phyloP scores from a whole-genome alignment of 2,113 vertebrate species.

The Coturnix japonica region DNA sequence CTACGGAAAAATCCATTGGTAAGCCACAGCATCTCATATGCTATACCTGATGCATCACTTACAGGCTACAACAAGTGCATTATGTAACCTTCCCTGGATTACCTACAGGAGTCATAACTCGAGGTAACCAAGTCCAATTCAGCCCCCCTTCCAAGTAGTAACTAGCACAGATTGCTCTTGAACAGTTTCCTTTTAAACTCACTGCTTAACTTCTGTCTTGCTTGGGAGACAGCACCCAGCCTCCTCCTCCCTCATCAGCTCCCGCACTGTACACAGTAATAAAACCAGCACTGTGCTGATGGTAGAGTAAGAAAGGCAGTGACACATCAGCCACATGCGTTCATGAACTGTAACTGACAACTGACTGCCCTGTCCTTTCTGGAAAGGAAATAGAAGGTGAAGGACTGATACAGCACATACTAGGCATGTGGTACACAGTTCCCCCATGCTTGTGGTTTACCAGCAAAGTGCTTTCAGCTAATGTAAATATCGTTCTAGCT shows the following conservation, averaged over 20 bases:
- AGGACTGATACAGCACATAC: neutral
- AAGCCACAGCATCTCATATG: neutral
- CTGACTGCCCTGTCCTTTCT: neutral
- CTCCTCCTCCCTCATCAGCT: neutral
- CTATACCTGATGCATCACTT: neutral
- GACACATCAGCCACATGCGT: fast-evolving
- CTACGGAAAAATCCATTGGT: neutral
- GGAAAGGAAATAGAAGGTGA: neutral
- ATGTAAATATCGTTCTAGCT: neutral
- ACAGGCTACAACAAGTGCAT: neutral
- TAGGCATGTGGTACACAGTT: fast-evolving
- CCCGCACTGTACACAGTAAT: neutral
- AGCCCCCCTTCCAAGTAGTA: neutral
- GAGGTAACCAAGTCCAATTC: neutral
- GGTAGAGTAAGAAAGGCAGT: neutral
- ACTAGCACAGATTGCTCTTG: neutral
- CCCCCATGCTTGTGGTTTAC: fast-evolving
- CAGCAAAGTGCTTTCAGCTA: fast-evolving
- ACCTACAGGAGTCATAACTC: neutral
- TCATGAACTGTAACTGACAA: neutral
- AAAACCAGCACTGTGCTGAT: neutral
- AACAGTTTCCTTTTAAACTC: neutral
- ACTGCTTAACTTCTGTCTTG: neutral
- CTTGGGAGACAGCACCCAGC: neutral
- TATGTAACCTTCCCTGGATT: neutral